phyloP scores from a whole-genome alignment of 2,113 vertebrate species.

The Microcebus jonahi region DNA sequence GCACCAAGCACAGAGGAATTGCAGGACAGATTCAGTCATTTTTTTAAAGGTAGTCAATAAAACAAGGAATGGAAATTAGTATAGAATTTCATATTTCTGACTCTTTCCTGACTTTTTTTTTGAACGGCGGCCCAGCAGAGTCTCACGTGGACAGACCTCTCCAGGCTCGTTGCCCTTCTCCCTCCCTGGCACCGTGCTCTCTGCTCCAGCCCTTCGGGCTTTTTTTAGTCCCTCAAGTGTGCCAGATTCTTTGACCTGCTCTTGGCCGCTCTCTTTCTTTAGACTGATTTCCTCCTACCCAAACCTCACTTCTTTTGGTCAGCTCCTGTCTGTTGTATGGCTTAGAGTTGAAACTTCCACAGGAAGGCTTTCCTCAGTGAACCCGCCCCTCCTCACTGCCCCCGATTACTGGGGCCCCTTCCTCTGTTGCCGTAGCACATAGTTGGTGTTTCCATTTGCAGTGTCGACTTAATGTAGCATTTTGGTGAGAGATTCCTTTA shows the following conservation, averaged over 20 bases:
- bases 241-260: background rate
- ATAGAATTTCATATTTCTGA: background rate
- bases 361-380: background rate
- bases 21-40: too few relatives aligned
- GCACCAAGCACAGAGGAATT: background rate
- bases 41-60: background rate
- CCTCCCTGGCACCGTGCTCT: background rate
- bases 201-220: background rate
- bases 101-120: background rate
- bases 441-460: background rate
- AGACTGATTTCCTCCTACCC: background rate
- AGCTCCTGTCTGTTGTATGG: background rate
- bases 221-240: background rate
- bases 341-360: background rate
- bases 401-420: background rate
- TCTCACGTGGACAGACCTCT: background rate
- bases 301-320: background rate
- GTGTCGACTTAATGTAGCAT: background rate
- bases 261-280: background rate
- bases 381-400: background rate
- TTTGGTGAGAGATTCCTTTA: background rate
- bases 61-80: background rate
- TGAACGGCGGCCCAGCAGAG: background rate
- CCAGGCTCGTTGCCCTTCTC: background rate
- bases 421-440: background rate